These are phyloP conservation scores for Whitmania pigra DNA, from an alignment of 1,140 invertebrate species.

Conservation along the genomic window DNA sequence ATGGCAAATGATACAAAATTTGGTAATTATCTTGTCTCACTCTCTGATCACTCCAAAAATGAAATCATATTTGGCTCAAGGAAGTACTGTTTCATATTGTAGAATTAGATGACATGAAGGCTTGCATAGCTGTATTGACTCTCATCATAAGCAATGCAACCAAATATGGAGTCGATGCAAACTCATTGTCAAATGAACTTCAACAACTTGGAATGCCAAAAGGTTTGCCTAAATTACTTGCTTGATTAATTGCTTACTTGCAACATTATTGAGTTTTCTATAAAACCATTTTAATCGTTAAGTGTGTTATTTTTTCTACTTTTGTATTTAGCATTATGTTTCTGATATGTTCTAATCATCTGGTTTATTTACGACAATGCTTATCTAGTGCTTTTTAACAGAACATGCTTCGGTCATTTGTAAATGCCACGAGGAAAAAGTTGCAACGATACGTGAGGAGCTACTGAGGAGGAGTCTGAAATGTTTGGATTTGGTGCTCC, in stretches of 20 bases:
- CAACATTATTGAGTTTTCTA: not conserved
- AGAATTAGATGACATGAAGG: slow-evolving; percentile 54
- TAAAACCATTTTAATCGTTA: not conserved
- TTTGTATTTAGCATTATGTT: not conserved
- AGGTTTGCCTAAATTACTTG: slow-evolving; percentile 30
- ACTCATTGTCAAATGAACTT: slow-evolving; percentile 56
- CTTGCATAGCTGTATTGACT: slow-evolving; percentile 56
- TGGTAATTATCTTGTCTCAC: not conserved
- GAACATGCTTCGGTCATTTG: slow-evolving; percentile 4
- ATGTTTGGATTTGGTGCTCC: not conserved
- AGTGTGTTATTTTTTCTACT: not conserved
- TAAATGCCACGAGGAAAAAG: not conserved
- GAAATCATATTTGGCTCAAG: not conserved
- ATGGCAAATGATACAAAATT: slow-evolving; percentile 5
- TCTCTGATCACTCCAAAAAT: slow-evolving; percentile 4
- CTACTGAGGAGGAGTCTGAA: not conserved
- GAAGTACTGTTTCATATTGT: slow-evolving; percentile 16
- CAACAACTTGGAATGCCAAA: slow-evolving; percentile 63
- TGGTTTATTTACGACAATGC: no score
- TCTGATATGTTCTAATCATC: not conserved
- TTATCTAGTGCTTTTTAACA: not conserved
- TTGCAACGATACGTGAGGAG: not conserved
- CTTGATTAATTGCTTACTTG: not conserved
- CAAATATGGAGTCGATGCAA: slow-evolving; percentile 52
- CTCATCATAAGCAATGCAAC: slow-evolving; percentile 57